Base-by-base conservation (phyloP, 2,797 vertebrate species). In the Catharus ustulatus region DNA sequence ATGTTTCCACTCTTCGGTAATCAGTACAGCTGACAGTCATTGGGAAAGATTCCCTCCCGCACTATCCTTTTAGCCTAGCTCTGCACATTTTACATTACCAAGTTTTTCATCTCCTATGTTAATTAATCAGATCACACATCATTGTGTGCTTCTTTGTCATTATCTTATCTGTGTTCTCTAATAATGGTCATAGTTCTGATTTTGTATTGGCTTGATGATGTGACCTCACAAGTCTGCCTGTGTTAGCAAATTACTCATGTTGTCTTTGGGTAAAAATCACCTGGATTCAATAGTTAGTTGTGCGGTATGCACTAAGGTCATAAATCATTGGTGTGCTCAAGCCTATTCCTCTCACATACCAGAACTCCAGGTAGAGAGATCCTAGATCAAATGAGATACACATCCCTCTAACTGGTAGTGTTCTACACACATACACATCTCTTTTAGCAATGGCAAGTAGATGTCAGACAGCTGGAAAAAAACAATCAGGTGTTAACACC, bases 221-320 rank as follows among this genome's bases (percentile, higher is more conserved):
- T 3, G 6, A 29, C 26, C 17, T 79, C 43, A 64, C 8, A 87
- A 54, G 16, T 79, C 14, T 69, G 17, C 21, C 24, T 29, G 3
- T 24, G 10, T 67, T 43, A 57, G 7, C 3, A 8, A 79, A 23
- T 58, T 54, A 76, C 9, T 58, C 38, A 52, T 20, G 1, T 17
- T 68, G 2, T 22, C 64, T 72, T 23, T 2, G 16, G 16, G 13
- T 10, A 0, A 5, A 17, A 45, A 64, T 66, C 46, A 20, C 9
- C 29, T 29, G 3, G 0, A 18, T 14, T 49, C 16, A 62, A 5
- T 54, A 68, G 13, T 54, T 62, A 27, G 12, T 45, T 5, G 0
- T 49, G 17, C 46, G 36, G 15, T 24, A 32, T 29, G 30, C 10
- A 10, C 40, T 29, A 36, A 57, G 8, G 14, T 27, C 21, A 59